Conservation (phyloP, 2,888 invertebrate genomes). For the Cylindroiulus punctatus region DNA sequence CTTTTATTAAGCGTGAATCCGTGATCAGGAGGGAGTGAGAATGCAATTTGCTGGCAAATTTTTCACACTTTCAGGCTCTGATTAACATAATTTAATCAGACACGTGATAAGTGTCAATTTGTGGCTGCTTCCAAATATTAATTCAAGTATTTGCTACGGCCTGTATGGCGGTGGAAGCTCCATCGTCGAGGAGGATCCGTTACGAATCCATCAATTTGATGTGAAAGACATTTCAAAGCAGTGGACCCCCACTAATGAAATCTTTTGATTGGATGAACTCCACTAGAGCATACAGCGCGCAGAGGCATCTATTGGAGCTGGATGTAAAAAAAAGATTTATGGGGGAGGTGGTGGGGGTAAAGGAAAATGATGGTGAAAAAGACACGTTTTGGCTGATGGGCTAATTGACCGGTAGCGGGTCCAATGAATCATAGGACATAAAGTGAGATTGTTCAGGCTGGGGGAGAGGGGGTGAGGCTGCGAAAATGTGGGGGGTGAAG, state of each 20-base stretch:
- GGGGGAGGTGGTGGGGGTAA: slow-evolving; percentile 31
- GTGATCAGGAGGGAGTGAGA: slow-evolving; percentile 17
- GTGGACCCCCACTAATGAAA: slow-evolving; percentile 33
- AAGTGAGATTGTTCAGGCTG: slow-evolving; percentile 15
- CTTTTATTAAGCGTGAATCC: slow-evolving; percentile 30
- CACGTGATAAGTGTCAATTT: slow-evolving; percentile 39
- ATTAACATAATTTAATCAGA: slow-evolving; percentile 36
- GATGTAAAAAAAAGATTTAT: slow-evolving; percentile 19
- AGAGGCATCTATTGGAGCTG: not conserved
- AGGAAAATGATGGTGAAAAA: slow-evolving; percentile 39
- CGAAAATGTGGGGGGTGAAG: not conserved
- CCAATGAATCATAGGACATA: slow-evolving; percentile 35
- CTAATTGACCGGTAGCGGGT: slow-evolving; percentile 26
- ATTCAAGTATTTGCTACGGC: slow-evolving; percentile 29
- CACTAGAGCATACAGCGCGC: slow-evolving; percentile 1
- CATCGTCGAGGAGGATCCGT: slow-evolving; percentile 36
- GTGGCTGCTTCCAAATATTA: slow-evolving; percentile 34
- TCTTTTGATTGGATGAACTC: slow-evolving; percentile 35
- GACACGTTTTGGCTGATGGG: slow-evolving; percentile 37
- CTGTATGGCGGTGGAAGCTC: not conserved
- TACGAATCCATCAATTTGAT: slow-evolving; percentile 39
- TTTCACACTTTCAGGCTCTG: slow-evolving; percentile 27
- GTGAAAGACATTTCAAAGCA: slow-evolving; percentile 39
- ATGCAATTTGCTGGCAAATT: slow-evolving; percentile 12
- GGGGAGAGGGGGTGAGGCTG: not conserved